Percentiles rank a stretch among this genome's conserved stretches.
phyloP scores from a whole-genome alignment of 2,797 vertebrate species.

The Xiphorhynchus erythropygius region DNA sequence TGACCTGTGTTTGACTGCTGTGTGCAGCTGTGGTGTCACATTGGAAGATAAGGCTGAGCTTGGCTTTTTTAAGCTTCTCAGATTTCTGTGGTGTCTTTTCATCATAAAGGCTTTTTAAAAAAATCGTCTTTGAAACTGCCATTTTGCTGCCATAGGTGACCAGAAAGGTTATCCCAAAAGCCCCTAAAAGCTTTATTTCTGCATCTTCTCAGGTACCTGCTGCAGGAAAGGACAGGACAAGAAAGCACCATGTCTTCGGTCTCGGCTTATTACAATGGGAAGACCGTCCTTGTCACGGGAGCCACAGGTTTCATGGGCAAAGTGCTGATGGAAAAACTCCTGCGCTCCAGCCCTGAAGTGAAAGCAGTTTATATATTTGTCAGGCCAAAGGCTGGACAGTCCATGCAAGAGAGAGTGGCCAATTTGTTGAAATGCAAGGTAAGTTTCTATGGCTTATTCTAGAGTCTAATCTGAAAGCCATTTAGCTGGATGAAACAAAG shows the following conservation, averaged over 20 bases:
- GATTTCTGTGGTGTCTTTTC: not conserved
- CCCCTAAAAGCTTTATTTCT: conserved; percentile 1
- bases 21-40: not conserved
- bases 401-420: conserved; percentile 85
- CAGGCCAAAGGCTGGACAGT: conserved; percentile 90
- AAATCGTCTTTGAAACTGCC: not conserved
- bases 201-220: conserved; percentile 69
- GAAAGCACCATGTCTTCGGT: conserved; percentile 81
- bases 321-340: conserved; percentile 92
- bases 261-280: conserved; percentile 86
- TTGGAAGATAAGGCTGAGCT: not conserved
- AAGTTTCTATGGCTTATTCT: not conserved
- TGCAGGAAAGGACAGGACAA: conserved; percentile 30
- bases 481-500: not conserved
- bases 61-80: not conserved
- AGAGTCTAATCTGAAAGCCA: not conserved
- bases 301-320: conserved; percentile 96
- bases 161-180: not conserved
- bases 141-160: not conserved
- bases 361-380: conserved; percentile 89
- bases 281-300: conserved; percentile 89
- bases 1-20: not conserved
- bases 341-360: conserved; percentile 87
- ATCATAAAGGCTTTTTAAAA: not conserved
- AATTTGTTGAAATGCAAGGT: conserved; percentile 93